Base-by-base conservation (phyloP, 2,797 vertebrate genomes). In the Typhlichthys subterraneus region DNA sequence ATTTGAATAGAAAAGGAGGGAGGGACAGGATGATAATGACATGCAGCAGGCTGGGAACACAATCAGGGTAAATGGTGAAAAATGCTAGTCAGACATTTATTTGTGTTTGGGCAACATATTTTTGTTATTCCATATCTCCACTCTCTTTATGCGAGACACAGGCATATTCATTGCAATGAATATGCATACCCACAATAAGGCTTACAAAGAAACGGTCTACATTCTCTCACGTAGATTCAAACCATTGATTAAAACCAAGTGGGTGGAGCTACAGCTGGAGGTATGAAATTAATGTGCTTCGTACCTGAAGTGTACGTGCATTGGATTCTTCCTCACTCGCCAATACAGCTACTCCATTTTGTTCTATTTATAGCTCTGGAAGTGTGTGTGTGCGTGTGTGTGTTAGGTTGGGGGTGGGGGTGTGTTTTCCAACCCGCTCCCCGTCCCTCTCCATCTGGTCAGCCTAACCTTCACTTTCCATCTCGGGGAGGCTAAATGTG, bases 331-430 rank as follows among this genome's bases (percentile, higher is more conserved):
- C 78, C 85, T 88, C 76, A 82, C 88, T 90, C 85, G 86, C 86
- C 82, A 90, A 91, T 92, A 90, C 92, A 93, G 92, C 89, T 92
- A 90, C 92, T 89, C 91, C 83, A 82, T 84, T 77, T 77, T 75
- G 57, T 83, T 91, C 92, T 93, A 93, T 93, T 93, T 92, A 82
- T 93, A 94, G 91, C 84, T 75, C 77, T 56, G 60, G 76, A 79
- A 69, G 73, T 59, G 60, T 72, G 23, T 63, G 53, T 55, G 63
- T 23, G 54, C 1, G 15, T 29, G 13, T 67, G 74, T 77, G 78
- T 70, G 77, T 76, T 56, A 57, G 63, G 60, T 68, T 61, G 72
- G 82, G 85, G 82, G 80, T 79, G 75, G 85, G 84, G 82, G 79
- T 72, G 64, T 90, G 86, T 89, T 86, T 78, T 79, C 80, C 75